A percentile compares a stretch with the other conserved stretches of the same genome.
phyloP scores from a whole-genome alignment of 30 jellyfish, hydroid and myxozoan genomes.

The Cassiopea andromeda region DNA sequence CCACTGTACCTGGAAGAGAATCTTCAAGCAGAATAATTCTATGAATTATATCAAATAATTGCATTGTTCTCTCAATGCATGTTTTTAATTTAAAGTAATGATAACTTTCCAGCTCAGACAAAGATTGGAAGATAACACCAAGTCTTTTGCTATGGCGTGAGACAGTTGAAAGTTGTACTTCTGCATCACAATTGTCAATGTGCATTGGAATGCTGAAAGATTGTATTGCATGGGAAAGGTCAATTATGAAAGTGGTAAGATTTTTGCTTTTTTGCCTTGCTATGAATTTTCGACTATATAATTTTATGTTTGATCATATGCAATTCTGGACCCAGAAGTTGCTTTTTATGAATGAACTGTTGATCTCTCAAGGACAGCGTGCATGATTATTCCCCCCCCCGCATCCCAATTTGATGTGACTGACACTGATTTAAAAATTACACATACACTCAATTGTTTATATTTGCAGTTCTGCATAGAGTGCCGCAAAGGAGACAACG shows the following conservation, averaged over 20 bases:
- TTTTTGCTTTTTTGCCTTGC: neutral
- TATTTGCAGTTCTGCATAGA: constrained; percentile 86
- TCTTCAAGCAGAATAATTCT: too few relatives aligned
- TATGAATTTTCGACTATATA: too few relatives aligned
- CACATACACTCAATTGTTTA: too few relatives aligned
- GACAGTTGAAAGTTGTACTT: constrained; percentile 85
- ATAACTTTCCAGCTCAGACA: constrained; percentile 54
- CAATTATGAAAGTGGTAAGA: constrained; percentile 98
- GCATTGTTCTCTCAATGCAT: neutral
- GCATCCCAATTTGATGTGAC: too few relatives aligned
- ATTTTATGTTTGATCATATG: too few relatives aligned
- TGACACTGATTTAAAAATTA: too few relatives aligned
- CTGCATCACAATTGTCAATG: constrained; percentile 89
- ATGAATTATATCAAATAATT: too few relatives aligned
- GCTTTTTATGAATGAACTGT: too few relatives aligned
- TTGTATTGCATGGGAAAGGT: constrained; percentile 97
- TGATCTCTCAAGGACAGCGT: too few relatives aligned
- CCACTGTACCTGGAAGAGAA: too few relatives aligned
- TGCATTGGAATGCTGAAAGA: constrained; percentile 82
- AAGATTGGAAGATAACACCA: constrained; percentile 84
- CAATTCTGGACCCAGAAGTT: too few relatives aligned
- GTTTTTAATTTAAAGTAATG: neutral
- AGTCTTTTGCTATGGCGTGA: constrained; percentile 94
- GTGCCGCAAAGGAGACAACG: constrained; percentile 97
- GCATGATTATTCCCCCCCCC: too few relatives aligned